Percentiles rank a stretch among this genome's conserved stretches.
Conservation (phyloP, 2,888 invertebrate species). For the Acrobeloides nanus region DNA sequence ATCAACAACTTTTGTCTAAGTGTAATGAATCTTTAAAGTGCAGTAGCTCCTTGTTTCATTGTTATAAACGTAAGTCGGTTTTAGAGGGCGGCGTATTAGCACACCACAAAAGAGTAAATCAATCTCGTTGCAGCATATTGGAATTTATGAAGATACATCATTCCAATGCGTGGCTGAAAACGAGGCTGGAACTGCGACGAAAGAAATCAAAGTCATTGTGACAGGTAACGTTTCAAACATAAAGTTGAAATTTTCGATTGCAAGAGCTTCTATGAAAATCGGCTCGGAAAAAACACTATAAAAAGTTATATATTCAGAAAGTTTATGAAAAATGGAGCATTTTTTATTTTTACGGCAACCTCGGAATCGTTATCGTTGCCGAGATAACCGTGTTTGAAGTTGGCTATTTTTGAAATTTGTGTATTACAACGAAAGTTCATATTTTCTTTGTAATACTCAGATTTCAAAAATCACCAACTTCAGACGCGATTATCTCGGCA, state of each 20-base stretch:
- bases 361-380: too few species aligned
- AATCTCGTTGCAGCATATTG: slow-evolving; percentile 38
- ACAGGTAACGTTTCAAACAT: too few species aligned
- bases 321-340: too few species aligned
- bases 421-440: too few species aligned
- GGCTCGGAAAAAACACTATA: too few species aligned
- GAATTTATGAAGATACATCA: slow-evolving; percentile 36
- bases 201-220: slow-evolving; percentile 38
- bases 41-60: not conserved
- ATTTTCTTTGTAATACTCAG: too few species aligned
- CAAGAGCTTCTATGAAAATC: not conserved
- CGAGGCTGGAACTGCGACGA: slow-evolving; percentile 46
- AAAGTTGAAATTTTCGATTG: slow-evolving; percentile 13
- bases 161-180: slow-evolving; percentile 50
- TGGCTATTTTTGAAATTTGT: too few species aligned
- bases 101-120: slow-evolving; percentile 32
- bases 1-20: slow-evolving; percentile 4
- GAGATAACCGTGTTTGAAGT: too few species aligned
- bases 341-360: too few species aligned
- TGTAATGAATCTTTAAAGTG: not conserved
- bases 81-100: slow-evolving; percentile 39
- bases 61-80: slow-evolving; percentile 3
- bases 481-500: too few species aligned
- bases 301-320: too few species aligned
- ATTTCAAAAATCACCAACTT: too few species aligned